Percentiles rank a stretch among this genome's conserved stretches.
phyloP scores from a whole-genome alignment of 2,113 vertebrate genomes.

The Accipiter virgatus region DNA sequence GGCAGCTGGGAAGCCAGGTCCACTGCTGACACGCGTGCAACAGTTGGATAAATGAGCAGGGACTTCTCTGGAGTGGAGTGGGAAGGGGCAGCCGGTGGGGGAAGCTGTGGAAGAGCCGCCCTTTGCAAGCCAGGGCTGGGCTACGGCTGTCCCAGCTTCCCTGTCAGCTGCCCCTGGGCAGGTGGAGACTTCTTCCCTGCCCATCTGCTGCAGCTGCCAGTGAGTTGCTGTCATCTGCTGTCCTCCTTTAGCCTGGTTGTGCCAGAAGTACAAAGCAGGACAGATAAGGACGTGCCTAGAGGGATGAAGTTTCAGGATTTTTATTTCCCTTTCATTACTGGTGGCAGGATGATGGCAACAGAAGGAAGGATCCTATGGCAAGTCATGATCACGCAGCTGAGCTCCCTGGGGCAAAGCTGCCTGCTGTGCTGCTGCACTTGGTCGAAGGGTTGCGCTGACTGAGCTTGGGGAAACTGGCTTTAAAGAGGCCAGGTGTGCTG shows the following conservation, averaged over 20 bases:
- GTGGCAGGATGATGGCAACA: background rate
- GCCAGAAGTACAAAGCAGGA: background rate
- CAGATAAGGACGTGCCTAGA: background rate
- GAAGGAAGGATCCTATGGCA: background rate
- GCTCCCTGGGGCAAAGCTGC: background rate
- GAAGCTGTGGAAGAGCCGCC: background rate
- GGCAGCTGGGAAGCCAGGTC: fast-evolving
- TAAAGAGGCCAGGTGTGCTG: fast-evolving
- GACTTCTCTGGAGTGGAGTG: fast-evolving
- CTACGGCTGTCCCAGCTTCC: background rate
- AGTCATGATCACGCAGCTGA: background rate
- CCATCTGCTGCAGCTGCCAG: background rate
- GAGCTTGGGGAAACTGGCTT: background rate
- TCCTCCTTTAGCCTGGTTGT: background rate
- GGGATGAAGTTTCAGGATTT: background rate
- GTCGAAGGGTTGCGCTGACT: background rate
- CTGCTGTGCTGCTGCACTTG: background rate
- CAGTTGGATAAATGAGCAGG: fast-evolving
- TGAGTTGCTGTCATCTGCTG: fast-evolving
- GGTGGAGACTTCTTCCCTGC: background rate
- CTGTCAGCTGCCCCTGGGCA: too few species aligned
- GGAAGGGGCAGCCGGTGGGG: fast-evolving
- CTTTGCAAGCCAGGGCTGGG: too few species aligned
- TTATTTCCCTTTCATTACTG: background rate
- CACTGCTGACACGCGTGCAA: fast-evolving